Evolutionary conservation across 2,888 invertebrate species (phyloP).

Genomic region (Noctuana brunneofusca): DNA sequence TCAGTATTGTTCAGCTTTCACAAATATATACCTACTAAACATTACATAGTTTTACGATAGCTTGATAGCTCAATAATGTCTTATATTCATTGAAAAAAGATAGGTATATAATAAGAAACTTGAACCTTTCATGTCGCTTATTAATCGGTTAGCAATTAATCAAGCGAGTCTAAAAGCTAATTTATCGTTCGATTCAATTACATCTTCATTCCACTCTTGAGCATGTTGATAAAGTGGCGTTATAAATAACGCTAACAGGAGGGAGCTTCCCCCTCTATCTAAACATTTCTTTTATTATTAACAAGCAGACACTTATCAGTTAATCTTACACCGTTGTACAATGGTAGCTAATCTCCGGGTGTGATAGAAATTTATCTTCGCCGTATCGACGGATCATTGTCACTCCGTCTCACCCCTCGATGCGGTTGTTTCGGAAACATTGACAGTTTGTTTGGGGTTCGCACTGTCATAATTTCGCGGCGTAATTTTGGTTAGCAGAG

Average conservation of each 20-base stretch:
- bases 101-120: not conserved
- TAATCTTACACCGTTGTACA: constrained; percentile 78
- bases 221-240: constrained; percentile 48
- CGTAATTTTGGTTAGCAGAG: constrained; percentile 22
- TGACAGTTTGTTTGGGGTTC: constrained; percentile 53
- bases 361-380: constrained; percentile 79
- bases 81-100: not conserved
- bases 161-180: constrained; percentile 22
- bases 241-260: constrained; percentile 58
- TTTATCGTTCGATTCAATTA: constrained; percentile 24
- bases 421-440: constrained; percentile 49
- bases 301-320: constrained; percentile 79
- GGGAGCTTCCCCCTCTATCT: constrained; percentile 52
- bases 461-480: constrained; percentile 33
- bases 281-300: constrained; percentile 78
- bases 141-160: constrained; percentile 26
- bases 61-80: no score
- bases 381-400: constrained; percentile 62
- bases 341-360: constrained; percentile 75
- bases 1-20: no score
- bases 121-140: not conserved
- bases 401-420: constrained; percentile 56
- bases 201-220: constrained; percentile 29
- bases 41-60: no score
- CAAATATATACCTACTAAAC: no score